phyloP scores from a whole-genome alignment of 2,888 invertebrate genomes.

The Tinea pellionella region DNA sequence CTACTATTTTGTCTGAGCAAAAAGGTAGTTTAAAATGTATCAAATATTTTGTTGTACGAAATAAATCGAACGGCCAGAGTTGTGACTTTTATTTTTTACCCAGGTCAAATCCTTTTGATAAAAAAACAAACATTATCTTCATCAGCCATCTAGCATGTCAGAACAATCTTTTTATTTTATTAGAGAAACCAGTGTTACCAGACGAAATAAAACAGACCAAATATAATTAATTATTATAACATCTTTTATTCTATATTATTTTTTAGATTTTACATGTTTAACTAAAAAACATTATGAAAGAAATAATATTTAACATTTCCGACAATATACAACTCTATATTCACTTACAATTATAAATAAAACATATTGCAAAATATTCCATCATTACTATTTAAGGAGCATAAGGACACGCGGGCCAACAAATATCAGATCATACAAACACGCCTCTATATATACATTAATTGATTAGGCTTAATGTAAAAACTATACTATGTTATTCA shows the following conservation, averaged over 20 bases:
- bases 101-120: too few relatives aligned
- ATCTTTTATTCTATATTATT: constrained; percentile 70
- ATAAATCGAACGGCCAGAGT: not conserved
- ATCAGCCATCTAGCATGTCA: too few relatives aligned
- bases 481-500: not conserved
- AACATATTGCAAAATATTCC: constrained; percentile 64
- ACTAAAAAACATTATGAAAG: constrained; percentile 64
- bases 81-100: too few relatives aligned
- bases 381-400: constrained; percentile 28
- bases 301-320: constrained; percentile 68
- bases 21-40: not conserved
- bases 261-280: constrained; percentile 70
- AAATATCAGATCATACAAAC: not conserved
- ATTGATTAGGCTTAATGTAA: not conserved
- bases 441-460: not conserved
- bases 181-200: too few relatives aligned
- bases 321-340: constrained; percentile 65
- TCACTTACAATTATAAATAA: constrained; percentile 52
- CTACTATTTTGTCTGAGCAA: not conserved
- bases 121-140: too few relatives aligned
- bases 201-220: constrained; percentile 29
- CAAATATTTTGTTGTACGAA: not conserved
- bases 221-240: constrained; percentile 69
- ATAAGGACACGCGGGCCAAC: constrained; percentile 15
- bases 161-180: too few relatives aligned